Base-by-base conservation (phyloP, 2,888 invertebrate genomes). In the Stegana nigrithorax region DNA sequence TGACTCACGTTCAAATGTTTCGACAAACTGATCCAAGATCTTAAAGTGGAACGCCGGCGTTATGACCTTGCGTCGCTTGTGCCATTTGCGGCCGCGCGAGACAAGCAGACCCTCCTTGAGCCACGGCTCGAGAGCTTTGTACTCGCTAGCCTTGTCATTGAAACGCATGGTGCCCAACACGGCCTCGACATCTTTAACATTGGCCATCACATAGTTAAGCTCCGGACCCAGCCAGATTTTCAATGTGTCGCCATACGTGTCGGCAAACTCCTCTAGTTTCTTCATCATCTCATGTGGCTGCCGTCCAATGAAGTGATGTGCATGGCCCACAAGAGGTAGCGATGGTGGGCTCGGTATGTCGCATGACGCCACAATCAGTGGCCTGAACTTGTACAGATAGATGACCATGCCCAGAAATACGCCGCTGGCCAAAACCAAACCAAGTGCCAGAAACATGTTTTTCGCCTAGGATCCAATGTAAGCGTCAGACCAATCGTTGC, bases 1-100 rank as follows among this genome's bases (percentile, higher is more conserved):
- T 6, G 89, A 87, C 60, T 91, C 90, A 55, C 87, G 88, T 71
- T 92, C 89, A 80, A 93, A 93, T 0, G 91, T 88, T 0, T 89
- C 89, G n/a, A 92, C 83, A 80, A 92, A 93, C 71, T 91, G 89
- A 75, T 91, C 90, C 32, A 94, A 84, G 60, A 93, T 92, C 76
- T 91, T 90, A 81, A 93, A 93, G 83, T 94, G 94, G 82, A 93
- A 94, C 0, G 93, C 90, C 1, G 93, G 93, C 0, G 93, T 93
- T 59, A 93, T 84, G 66, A 92, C 88, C 83, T 91, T 92, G 26
- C 93, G 87, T 10, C 91, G 88, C 1, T 86, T 84, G 70, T 88
- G 78, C 85, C 85, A 84, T 50, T 84, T 84, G 29, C 68, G 72
- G 6, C 84, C 83, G 2, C 80, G 70, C 23, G 89, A 87, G 1